phyloP scores from a whole-genome alignment of 2,888 invertebrate genomes.

The Cataglyphis albicans region DNA sequence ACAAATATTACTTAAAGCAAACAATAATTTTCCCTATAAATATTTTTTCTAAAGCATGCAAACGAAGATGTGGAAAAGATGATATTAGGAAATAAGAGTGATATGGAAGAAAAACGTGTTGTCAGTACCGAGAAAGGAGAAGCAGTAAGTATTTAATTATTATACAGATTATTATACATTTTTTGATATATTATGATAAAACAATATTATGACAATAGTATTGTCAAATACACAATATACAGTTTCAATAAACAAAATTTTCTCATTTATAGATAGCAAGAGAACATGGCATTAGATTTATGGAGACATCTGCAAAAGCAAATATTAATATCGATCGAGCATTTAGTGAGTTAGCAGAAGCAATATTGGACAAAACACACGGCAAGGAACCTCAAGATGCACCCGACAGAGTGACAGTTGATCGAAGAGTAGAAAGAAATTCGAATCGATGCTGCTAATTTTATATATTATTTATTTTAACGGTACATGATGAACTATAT shows the following conservation, averaged over 20 bases:
- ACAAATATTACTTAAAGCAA: neutral
- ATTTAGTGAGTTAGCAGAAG: constrained; percentile 97
- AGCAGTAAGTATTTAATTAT: constrained; percentile 89
- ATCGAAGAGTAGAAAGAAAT: constrained; percentile 90
- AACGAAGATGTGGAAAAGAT: constrained; percentile 99
- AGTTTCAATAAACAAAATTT: constrained; percentile 13
- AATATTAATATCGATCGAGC: constrained; percentile 98
- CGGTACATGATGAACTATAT: constrained; percentile 74
- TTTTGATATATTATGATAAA: neutral
- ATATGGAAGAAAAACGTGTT: constrained; percentile 97
- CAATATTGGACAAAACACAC: constrained; percentile 96
- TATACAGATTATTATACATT: neutral
- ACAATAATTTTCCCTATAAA: constrained; percentile 1
- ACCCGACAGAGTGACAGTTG: constrained; percentile 90
- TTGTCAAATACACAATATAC: neutral
- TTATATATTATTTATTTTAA: constrained; percentile 75
- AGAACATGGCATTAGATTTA: constrained; percentile 97
- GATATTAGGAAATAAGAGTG: constrained; percentile 99
- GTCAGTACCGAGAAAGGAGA: constrained; percentile 97
- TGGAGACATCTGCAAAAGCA: constrained; percentile 99
- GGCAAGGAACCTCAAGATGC: constrained; percentile 93
- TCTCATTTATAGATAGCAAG: constrained; percentile 92
- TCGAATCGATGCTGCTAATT: constrained; percentile 89
- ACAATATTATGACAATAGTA: neutral
- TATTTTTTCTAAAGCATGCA: constrained; percentile 91